phyloP scores from a whole-genome alignment of 2,888 invertebrate genomes.

The Parnassius glacialis region DNA sequence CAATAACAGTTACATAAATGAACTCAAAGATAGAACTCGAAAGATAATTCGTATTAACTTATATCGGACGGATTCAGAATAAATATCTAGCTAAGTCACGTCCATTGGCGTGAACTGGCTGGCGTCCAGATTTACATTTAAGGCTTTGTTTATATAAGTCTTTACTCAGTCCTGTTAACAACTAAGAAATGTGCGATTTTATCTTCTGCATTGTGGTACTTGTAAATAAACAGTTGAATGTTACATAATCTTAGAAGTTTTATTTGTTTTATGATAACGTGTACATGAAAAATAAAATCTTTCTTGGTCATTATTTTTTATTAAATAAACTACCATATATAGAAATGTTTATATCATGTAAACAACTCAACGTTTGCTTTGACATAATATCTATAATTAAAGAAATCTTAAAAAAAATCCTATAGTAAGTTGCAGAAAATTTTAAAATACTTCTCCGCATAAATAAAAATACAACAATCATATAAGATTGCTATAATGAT shows the following conservation, averaged over 20 bases:
- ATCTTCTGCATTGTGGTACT: background rate
- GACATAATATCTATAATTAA: too few relatives aligned
- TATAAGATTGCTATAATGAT: too few relatives aligned
- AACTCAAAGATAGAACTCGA: background rate
- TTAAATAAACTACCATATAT: too few relatives aligned
- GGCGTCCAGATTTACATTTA: slow-evolving; percentile 39
- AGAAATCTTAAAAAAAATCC: too few relatives aligned
- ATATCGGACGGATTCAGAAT: slow-evolving; percentile 30
- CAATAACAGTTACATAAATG: too few relatives aligned
- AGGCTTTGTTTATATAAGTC: slow-evolving; percentile 33
- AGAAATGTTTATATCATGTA: too few relatives aligned
- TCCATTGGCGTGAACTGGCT: slow-evolving; percentile 34
- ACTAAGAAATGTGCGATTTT: slow-evolving; percentile 3
- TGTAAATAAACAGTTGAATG: slow-evolving; percentile 3
- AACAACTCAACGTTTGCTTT: too few relatives aligned
- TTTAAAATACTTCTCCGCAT: too few relatives aligned
- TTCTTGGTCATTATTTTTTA: too few relatives aligned
- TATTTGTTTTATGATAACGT: slow-evolving; percentile 11
- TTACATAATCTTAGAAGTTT: background rate
- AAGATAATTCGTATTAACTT: slow-evolving; percentile 9
- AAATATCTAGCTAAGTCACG: slow-evolving; percentile 31
- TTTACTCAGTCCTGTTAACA: slow-evolving; percentile 15
- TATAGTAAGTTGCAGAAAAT: too few relatives aligned
- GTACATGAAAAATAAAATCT: too few relatives aligned
- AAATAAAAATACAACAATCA: too few relatives aligned